These are phyloP conservation scores for Struthidea cinerea DNA, from an alignment of 2,113 vertebrate genomes.

Conservation along the genomic window DNA sequence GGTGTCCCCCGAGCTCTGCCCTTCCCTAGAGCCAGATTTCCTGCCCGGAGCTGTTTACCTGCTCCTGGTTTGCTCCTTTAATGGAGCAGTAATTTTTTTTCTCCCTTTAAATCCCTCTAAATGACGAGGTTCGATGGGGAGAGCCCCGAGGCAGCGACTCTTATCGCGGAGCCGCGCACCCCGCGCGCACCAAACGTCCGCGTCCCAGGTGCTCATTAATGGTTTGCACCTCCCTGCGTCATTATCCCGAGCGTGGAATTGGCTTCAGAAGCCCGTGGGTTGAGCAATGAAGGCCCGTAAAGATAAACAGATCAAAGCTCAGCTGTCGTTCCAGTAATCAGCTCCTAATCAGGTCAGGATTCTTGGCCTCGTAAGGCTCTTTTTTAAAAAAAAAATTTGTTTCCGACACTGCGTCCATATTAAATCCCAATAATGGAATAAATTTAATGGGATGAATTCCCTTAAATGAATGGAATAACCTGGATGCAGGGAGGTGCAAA, in stretches of 20 bases:
- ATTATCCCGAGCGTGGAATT: background rate
- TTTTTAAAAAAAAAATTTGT: background rate
- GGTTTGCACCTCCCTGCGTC: background rate
- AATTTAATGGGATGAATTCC: background rate
- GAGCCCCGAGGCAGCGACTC: background rate
- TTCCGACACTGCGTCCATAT: fast-evolving
- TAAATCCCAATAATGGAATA: background rate
- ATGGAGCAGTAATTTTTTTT: background rate
- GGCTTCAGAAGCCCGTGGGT: background rate
- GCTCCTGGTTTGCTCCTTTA: background rate
- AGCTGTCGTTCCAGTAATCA: background rate
- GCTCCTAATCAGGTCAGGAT: background rate
- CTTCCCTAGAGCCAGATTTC: background rate
- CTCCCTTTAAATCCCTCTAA: background rate
- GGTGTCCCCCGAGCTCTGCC: background rate
- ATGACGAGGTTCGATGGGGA: background rate
- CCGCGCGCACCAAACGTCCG: background rate
- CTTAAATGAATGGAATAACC: background rate
- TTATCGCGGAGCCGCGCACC: background rate
- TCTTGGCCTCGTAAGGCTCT: background rate
- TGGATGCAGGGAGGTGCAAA: background rate
- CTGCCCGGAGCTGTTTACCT: background rate
- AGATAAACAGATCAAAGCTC: background rate
- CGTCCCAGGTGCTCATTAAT: background rate
- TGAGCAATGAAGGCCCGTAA: background rate